Evolutionary conservation across 2,888 invertebrate species (phyloP).

Genomic region (Epinotia demarniana): DNA sequence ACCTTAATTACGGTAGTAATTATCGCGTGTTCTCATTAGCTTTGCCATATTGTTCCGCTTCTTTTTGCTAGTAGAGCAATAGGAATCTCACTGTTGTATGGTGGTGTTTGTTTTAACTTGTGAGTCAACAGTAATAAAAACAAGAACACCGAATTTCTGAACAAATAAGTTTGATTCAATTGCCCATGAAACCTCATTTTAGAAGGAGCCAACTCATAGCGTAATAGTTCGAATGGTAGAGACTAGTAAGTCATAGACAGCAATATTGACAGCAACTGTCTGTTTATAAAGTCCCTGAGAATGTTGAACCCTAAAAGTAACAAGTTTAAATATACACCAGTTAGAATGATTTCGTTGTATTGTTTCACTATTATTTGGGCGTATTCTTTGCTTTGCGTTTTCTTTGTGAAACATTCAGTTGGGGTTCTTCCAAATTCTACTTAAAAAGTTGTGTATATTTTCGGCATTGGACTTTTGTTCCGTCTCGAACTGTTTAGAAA

Average conservation of each 20-base stretch:
- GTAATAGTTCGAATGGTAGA: too few species aligned
- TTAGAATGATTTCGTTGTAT: conserved; percentile 26
- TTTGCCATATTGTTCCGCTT: neutral
- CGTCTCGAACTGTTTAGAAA: conserved; percentile 1
- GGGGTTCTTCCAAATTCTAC: conserved; percentile 29
- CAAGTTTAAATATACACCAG: conserved; percentile 11
- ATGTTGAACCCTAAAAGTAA: conserved; percentile 4
- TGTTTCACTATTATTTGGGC: conserved; percentile 12
- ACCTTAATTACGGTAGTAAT: conserved; percentile 38
- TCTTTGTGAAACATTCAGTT: conserved; percentile 20
- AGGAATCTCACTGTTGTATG: neutral
- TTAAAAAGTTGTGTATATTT: conserved; percentile 26
- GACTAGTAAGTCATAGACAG: too few species aligned
- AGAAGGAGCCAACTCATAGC: too few species aligned
- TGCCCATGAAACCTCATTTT: too few species aligned
- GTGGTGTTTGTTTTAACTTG: neutral
- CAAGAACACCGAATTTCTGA: too few species aligned
- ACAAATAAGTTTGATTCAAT: too few species aligned
- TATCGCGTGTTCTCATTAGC: conserved; percentile 28
- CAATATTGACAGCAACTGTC: too few species aligned
- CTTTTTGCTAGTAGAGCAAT: neutral
- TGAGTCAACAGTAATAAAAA: too few species aligned
- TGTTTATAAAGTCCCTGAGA: too few species aligned
- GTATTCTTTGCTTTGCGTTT: conserved; percentile 9
- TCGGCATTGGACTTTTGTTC: conserved; percentile 2